Evolutionary conservation across 2,113 vertebrate genomes (phyloP).

Genomic region (Oriolus oriolus): DNA sequence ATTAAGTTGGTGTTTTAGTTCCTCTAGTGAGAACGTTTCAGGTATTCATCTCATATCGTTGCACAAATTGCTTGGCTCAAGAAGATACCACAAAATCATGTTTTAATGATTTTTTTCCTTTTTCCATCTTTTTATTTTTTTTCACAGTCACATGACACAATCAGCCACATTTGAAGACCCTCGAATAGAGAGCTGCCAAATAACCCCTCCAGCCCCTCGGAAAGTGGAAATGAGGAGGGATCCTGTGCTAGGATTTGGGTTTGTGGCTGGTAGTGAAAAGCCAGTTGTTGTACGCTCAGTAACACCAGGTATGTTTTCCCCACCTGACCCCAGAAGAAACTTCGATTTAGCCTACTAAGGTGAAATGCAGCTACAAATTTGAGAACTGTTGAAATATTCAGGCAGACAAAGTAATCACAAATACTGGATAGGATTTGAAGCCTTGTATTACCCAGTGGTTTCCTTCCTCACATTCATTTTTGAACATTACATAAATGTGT

Average conservation of each 20-base stretch:
- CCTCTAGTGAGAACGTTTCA: slow-evolving; percentile 1
- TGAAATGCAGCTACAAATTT: neutral
- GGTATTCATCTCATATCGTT: slow-evolving; percentile 44
- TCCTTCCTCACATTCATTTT: neutral
- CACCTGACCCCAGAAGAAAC: neutral
- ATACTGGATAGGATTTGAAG: neutral
- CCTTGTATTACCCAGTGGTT: neutral
- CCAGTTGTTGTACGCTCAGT: slow-evolving; percentile 97
- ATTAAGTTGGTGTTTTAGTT: neutral
- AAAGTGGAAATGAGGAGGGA: slow-evolving; percentile 98
- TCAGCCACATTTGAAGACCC: slow-evolving; percentile 90
- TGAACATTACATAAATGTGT: neutral
- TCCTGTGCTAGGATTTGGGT: slow-evolving; percentile 96
- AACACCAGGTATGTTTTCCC: slow-evolving; percentile 86
- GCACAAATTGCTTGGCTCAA: slow-evolving; percentile 15
- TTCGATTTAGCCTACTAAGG: neutral
- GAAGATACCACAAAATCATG: slow-evolving; percentile 34
- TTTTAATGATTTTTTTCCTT: slow-evolving; percentile 55
- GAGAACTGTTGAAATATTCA: neutral
- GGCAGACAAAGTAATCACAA: neutral
- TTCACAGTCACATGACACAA: slow-evolving; percentile 87
- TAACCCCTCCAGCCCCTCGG: slow-evolving; percentile 87
- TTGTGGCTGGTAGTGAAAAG: slow-evolving; percentile 98
- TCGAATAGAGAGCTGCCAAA: slow-evolving; percentile 87
- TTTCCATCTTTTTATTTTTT: slow-evolving; percentile 59